phyloP scores from a whole-genome alignment of 2,797 vertebrate species.

The Eidolon dupreanum region DNA sequence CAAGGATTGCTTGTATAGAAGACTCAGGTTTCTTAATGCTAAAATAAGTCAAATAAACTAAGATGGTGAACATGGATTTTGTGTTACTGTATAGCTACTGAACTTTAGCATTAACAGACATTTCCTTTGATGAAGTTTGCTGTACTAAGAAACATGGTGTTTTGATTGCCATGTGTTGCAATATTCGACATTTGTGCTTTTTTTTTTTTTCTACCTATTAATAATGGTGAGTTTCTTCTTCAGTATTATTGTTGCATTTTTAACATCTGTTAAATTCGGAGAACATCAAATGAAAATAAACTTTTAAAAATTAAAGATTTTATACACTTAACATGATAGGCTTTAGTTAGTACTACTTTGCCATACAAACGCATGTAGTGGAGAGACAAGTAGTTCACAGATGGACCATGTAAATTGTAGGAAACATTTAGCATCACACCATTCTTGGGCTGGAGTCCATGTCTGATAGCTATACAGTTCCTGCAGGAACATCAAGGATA shows the following conservation, averaged over 20 bases:
- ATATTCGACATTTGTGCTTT: not conserved
- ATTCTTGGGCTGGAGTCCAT: not conserved
- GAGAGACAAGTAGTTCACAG: not conserved
- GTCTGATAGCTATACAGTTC: not conserved
- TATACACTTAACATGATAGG: not conserved
- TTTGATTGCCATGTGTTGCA: not conserved
- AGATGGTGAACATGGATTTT: not conserved
- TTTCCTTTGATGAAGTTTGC: not conserved
- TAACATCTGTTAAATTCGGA: not conserved
- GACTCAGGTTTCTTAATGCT: conserved; percentile 41
- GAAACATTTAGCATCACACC: not conserved
- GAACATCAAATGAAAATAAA: not conserved
- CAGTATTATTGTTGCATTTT: not conserved
- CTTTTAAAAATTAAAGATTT: not conserved
- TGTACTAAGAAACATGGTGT: not conserved
- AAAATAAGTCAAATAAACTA: conserved; percentile 39
- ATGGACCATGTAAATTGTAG: not conserved
- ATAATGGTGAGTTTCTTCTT: not conserved
- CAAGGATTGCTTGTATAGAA: not conserved
- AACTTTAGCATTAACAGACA: not conserved
- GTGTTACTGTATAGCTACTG: not conserved
- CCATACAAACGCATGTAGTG: not conserved
- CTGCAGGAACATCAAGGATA: not conserved
- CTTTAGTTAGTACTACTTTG: not conserved
- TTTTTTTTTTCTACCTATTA: not conserved